phyloP scores from a whole-genome alignment of 2,113 vertebrate species.

The Lophura nycthemera region DNA sequence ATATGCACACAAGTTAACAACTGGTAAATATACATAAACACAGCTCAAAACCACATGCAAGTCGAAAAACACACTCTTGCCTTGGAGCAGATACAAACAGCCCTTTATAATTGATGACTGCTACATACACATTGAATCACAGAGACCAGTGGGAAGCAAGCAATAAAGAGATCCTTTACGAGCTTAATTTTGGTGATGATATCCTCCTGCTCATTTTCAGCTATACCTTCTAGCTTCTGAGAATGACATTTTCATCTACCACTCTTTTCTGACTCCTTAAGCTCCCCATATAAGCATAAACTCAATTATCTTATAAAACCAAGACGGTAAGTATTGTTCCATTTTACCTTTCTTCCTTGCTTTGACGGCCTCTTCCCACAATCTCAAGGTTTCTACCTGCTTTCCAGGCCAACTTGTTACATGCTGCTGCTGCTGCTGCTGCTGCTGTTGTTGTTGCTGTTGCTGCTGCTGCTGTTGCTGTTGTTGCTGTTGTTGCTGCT shows the following conservation, averaged over 20 bases:
- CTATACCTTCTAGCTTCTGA: neutral
- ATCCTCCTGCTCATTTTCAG: neutral
- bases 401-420: constrained; percentile 84
- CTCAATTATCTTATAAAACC: neutral
- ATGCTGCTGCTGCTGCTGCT: constrained; percentile 75
- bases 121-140: neutral
- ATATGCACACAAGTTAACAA: neutral
- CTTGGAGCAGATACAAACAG: constrained; percentile 18
- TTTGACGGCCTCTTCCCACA: constrained; percentile 86
- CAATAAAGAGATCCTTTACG: neutral
- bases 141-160: neutral
- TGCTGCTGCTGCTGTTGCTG: constrained; percentile 46
- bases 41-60: constrained; percentile 48
- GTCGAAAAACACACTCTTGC: neutral
- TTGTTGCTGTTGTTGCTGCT: constrained; percentile 64
- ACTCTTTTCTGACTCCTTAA: neutral
- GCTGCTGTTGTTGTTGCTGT: constrained; percentile 12
- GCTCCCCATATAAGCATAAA: neutral
- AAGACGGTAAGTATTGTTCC: fast-evolving
- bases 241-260: neutral
- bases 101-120: neutral
- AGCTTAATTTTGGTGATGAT: neutral
- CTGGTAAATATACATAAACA: neutral
- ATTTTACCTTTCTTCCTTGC: constrained; percentile 85
- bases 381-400: constrained; percentile 84